phyloP scores from a whole-genome alignment of 2,113 vertebrate species.

The Bubo scandiacus region DNA sequence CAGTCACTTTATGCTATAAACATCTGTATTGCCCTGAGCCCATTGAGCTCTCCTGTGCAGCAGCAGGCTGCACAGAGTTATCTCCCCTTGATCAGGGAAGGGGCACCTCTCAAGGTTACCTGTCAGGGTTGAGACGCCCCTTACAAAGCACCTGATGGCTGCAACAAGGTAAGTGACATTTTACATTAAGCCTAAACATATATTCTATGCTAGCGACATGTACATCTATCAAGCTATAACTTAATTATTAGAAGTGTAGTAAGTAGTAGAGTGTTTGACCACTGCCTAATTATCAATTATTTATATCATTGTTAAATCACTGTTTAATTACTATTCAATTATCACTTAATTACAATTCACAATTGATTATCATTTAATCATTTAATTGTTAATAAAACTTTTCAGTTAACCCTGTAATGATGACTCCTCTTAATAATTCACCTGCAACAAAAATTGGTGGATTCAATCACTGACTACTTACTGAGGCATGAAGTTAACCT shows the following conservation, averaged over 20 bases:
- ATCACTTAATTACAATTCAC: background rate
- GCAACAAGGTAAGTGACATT: background rate
- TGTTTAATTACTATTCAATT: background rate
- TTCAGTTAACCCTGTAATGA: background rate
- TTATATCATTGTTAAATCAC: background rate
- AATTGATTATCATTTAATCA: background rate
- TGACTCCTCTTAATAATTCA: background rate
- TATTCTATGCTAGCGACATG: fast-evolving
- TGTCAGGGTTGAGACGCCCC: background rate
- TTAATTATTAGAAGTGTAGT: background rate
- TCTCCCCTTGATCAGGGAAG: background rate
- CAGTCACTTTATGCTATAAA: background rate
- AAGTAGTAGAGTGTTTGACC: background rate
- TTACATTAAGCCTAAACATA: background rate
- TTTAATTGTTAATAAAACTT: background rate
- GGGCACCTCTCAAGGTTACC: background rate
- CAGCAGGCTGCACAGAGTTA: no score
- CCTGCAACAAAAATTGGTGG: background rate
- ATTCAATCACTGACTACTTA: background rate
- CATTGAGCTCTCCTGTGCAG: background rate
- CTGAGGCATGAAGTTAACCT: background rate
- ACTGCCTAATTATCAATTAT: background rate
- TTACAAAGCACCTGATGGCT: background rate
- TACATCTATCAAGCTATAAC: background rate
- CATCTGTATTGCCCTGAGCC: background rate